phyloP scores from a whole-genome alignment of 2,113 vertebrate genomes.

The Myiagra hebetior region DNA sequence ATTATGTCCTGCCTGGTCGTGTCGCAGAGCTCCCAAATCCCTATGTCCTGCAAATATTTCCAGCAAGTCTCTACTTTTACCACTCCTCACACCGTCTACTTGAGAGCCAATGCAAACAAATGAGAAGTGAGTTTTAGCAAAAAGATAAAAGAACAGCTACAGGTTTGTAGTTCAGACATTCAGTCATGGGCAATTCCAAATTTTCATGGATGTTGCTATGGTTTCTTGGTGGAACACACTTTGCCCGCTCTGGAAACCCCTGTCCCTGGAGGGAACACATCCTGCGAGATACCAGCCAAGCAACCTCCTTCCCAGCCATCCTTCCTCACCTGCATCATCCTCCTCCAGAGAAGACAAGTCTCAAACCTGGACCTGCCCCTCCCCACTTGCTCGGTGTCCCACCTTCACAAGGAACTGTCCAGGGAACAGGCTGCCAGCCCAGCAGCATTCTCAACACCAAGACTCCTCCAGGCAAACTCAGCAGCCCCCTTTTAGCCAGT shows the following conservation, averaged over 20 bases:
- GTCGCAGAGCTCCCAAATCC: background rate
- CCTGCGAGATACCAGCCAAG: rapidly evolving
- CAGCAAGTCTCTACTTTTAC: background rate
- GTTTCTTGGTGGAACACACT: background rate
- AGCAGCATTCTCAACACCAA: rapidly evolving
- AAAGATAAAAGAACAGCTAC: background rate
- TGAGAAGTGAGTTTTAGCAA: background rate
- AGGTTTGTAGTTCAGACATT: background rate
- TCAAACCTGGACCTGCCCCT: no score
- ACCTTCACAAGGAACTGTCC: rapidly evolving
- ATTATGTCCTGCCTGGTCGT: background rate
- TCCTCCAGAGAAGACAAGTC: background rate
- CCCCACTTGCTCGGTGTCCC: background rate
- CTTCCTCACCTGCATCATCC: background rate
- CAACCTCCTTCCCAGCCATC: background rate
- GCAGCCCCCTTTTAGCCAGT: background rate
- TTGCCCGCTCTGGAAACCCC: background rate
- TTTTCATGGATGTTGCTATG: background rate
- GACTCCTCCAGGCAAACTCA: background rate
- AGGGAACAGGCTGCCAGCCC: background rate
- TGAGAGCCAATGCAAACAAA: background rate
- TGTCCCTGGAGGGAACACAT: background rate
- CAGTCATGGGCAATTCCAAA: background rate
- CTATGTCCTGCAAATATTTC: background rate
- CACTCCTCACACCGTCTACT: background rate